Evolutionary conservation across 2,888 invertebrate species (phyloP).

Genomic region (Sphaerophoria rueppellii): DNA sequence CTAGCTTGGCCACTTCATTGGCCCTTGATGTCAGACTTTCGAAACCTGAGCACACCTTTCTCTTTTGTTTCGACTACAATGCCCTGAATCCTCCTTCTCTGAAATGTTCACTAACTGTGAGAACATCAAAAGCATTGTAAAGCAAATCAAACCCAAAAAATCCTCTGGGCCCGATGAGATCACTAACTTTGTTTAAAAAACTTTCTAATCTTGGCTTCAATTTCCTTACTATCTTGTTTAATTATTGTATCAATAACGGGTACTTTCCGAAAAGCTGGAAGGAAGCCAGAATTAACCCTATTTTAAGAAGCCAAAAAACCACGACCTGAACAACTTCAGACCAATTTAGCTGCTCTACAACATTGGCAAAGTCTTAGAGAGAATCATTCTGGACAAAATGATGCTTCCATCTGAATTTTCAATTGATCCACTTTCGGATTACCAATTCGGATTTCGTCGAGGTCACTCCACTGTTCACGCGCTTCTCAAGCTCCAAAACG

Average conservation of each 20-base stretch:
- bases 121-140: not conserved
- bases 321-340: constrained; percentile 9
- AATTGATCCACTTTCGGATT: not conserved
- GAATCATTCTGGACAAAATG: not conserved
- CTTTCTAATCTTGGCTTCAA: not conserved
- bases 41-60: not conserved
- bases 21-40: not conserved
- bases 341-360: constrained; percentile 35
- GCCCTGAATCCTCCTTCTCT: not conserved
- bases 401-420: not conserved
- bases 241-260: not conserved
- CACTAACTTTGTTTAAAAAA: not conserved
- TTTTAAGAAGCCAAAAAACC: not conserved
- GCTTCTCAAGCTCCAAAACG: too few species aligned
- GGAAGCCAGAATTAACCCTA: not conserved
- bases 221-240: not conserved
- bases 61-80: not conserved
- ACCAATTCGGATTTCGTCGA: too few species aligned
- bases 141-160: too few species aligned
- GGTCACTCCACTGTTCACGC: too few species aligned
- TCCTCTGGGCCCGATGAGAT: not conserved
- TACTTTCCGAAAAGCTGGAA: constrained; percentile 4
- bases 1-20: rapidly evolving
- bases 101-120: not conserved
- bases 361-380: constrained; percentile 24